Conservation (phyloP, 2,113 vertebrate species). For the Nothobranchius furzeri region DNA sequence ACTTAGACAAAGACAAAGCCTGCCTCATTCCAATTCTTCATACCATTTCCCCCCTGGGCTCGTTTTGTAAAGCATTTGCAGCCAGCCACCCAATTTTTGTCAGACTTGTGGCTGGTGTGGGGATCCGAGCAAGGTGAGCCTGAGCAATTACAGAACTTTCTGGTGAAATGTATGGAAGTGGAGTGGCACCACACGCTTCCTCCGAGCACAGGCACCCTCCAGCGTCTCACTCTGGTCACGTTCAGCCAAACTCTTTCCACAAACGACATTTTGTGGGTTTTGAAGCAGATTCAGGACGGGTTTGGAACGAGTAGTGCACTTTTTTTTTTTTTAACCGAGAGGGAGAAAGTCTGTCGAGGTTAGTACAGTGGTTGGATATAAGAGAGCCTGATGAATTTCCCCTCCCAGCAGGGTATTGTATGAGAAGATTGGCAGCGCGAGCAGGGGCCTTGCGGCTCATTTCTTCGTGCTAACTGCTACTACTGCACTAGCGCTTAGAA, state of each 20-base stretch:
- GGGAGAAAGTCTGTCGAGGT: constrained; percentile 23
- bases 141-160: constrained; percentile 90
- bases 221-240: constrained; percentile 86
- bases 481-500: constrained; percentile 72
- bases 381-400: constrained; percentile 83
- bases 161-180: constrained; percentile 88
- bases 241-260: constrained; percentile 84
- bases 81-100: constrained; percentile 86
- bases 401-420: constrained; percentile 79
- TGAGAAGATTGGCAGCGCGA: constrained; percentile 83
- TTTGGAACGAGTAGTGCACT: constrained; percentile 72
- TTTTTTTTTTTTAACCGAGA: constrained; percentile 36
- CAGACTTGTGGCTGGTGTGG: constrained; percentile 82
- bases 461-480: constrained; percentile 86
- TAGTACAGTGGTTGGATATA: constrained; percentile 51
- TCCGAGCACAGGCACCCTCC: constrained; percentile 82
- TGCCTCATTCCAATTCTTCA: constrained; percentile 85
- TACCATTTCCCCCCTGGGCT: constrained; percentile 25
- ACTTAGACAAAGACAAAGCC: constrained; percentile 90
- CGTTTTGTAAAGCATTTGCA: constrained; percentile 73
- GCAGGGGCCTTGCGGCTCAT: constrained; percentile 83
- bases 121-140: constrained; percentile 83
- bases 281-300: constrained; percentile 84
- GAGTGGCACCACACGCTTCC: constrained; percentile 86
- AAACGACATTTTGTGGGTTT: constrained; percentile 84